These are phyloP conservation scores for Chrysina gloriosa DNA, from an alignment of 2,888 invertebrate genomes.

Conservation along the genomic window DNA sequence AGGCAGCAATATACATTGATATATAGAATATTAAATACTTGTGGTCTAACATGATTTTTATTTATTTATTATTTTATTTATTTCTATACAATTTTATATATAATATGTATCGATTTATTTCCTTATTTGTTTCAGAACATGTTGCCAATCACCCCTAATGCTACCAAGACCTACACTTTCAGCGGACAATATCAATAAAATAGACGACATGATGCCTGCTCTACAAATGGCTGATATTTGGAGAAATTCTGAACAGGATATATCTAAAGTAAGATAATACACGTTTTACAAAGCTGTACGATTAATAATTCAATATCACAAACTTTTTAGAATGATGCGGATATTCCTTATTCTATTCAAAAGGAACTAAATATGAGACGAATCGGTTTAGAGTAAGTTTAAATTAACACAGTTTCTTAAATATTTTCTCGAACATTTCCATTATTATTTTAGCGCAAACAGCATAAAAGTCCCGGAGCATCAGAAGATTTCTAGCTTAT, in stretches of 20 bases:
- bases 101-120: not conserved
- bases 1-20: no score
- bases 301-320: not conserved
- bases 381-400: constrained; percentile 69
- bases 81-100: no score
- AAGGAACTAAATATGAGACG: constrained; percentile 74
- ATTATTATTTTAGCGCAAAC: not conserved
- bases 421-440: no score
- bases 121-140: constrained; percentile 1
- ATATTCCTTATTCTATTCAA: constrained; percentile 74
- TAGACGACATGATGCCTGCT: constrained; percentile 53
- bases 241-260: constrained; percentile 73
- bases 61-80: no score
- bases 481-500: not conserved
- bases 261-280: constrained; percentile 57
- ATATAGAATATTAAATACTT: no score
- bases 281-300: not conserved
- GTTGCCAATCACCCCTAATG: constrained; percentile 78
- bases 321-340: constrained; percentile 48
- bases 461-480: constrained; percentile 34
- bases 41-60: no score
- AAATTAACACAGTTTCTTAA: no score
- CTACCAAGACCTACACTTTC: constrained; percentile 81
- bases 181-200: constrained; percentile 63
- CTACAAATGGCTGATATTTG: constrained; percentile 71